phyloP scores from a whole-genome alignment of 2,888 invertebrate species.

The Sepioteuthis lessoniana region DNA sequence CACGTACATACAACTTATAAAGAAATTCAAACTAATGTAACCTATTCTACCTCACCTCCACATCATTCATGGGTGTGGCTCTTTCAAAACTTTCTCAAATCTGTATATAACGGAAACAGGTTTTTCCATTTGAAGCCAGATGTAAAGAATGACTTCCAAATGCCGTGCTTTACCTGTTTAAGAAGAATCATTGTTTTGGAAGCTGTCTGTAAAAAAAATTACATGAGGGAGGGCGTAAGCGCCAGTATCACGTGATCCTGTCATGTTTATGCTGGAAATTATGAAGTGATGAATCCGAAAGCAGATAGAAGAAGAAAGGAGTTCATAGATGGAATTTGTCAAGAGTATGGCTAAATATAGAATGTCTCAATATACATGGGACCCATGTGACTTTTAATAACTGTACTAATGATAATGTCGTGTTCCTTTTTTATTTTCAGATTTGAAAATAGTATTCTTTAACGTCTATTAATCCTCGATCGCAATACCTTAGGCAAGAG shows the following conservation, averaged over 20 bases:
- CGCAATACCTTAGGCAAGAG: too few species aligned
- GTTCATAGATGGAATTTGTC: too few species aligned
- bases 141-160: background rate
- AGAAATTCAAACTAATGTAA: background rate
- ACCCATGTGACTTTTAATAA: too few species aligned
- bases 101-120: background rate
- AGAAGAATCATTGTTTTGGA: background rate
- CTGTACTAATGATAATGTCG: too few species aligned
- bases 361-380: too few species aligned
- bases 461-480: too few species aligned
- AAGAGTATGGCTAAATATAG: too few species aligned
- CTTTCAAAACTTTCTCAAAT: background rate
- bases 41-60: background rate
- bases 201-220: background rate
- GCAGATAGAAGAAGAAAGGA: background rate
- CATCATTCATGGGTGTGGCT: background rate
- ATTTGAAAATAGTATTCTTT: too few species aligned
- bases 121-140: background rate
- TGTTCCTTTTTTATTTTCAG: too few species aligned
- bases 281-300: background rate
- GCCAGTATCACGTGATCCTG: background rate
- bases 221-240: background rate
- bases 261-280: background rate
- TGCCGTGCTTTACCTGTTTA: background rate
- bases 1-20: too few species aligned